Base-by-base conservation (phyloP, 2,797 vertebrate genomes). In the Thalassophryne amazonica region DNA sequence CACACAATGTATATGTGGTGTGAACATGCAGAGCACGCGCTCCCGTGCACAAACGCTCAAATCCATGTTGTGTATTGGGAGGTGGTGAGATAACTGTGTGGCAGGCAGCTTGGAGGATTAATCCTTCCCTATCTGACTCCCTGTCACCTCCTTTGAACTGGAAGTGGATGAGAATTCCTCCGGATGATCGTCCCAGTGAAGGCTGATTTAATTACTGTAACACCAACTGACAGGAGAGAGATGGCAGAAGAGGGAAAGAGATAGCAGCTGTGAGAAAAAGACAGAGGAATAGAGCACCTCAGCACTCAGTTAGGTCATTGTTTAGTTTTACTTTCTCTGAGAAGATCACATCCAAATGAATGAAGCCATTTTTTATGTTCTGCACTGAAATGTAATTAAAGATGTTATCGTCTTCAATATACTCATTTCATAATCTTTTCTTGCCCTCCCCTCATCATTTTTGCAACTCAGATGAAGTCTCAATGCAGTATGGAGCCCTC, bases 141-240 rank as follows among this genome's bases (percentile, higher is more conserved):
- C 41, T 3, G 38, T 78, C 65, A 39, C 41, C 69, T 49, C 49
- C 73, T 72, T 40, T 73, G 64, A 79, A 68, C 73, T 57, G 46
- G 31, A 49, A 48, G 52, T 49, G 62, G 56, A 67, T 43, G 55
- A 80, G 54, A 54, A 54, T 23, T 45, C 14, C 50, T 8, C 27
- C 28, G 20, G 67, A 60, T 8, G 23, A 47, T 9, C 13, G 25
- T 48, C 66, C 48, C 43, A 35, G 25, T 3, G 69, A 64, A 48
- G 36, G 14, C 4, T 4, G 2, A 47, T 66, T 76, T 78, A 69
- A 78, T 75, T 69, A 67, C 35, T 60, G 40, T 41, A 32, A 46
- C 43, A 52, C 30, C 5, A 12, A 57, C 19, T 18, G 45, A 36
- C 27, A 37, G 28, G 30, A 27, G 0, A 6, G 28, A 8, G 18